Conservation (phyloP, 2,888 invertebrate genomes). For the Melanchra persicariae region DNA sequence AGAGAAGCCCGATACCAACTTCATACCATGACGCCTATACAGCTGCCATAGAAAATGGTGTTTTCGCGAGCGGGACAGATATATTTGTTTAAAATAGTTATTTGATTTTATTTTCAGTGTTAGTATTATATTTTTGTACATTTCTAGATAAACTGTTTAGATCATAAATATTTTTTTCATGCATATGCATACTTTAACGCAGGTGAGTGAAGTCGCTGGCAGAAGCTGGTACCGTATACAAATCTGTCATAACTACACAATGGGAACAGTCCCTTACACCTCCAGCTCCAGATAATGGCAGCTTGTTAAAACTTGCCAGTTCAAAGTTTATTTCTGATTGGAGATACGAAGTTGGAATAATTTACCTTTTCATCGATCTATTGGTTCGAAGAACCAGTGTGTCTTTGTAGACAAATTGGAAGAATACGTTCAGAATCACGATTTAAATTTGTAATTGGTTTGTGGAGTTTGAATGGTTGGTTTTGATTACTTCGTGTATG, state of each 20-base stretch:
- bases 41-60: too few relatives aligned
- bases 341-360: conserved; percentile 55
- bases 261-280: background rate
- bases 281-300: conserved; percentile 29
- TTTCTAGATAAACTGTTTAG: too few relatives aligned
- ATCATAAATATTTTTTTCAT: too few relatives aligned
- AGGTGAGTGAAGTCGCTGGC: too few relatives aligned
- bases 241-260: background rate
- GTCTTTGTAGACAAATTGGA: conserved; percentile 49
- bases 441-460: conserved; percentile 43
- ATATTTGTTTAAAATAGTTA: too few relatives aligned
- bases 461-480: conserved; percentile 4
- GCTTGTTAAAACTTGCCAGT: conserved; percentile 59
- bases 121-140: too few relatives aligned
- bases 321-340: conserved; percentile 56
- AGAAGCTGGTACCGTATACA: background rate
- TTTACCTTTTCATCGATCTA: conserved; percentile 57
- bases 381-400: conserved; percentile 33
- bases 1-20: too few relatives aligned
- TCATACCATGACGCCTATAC: too few relatives aligned
- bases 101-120: too few relatives aligned
- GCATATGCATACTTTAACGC: too few relatives aligned
- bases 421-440: conserved; percentile 28
- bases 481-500: conserved; percentile 15
- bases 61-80: too few relatives aligned